These are phyloP conservation scores for Drosophila pruinosa DNA, from an alignment of 1,140 invertebrate species.

Conservation along the genomic window DNA sequence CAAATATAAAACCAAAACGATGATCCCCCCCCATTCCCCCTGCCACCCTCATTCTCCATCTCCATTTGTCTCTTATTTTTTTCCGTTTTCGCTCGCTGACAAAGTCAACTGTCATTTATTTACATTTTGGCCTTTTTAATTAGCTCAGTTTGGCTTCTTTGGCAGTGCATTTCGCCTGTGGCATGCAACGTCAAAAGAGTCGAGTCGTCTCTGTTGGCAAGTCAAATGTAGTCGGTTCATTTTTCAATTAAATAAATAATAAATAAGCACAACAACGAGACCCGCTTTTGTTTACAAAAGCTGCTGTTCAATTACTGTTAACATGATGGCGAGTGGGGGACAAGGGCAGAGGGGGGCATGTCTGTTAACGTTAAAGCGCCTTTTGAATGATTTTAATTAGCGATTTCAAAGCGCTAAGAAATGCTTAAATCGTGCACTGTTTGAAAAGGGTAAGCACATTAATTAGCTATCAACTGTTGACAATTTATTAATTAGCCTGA, in stretches of 20 bases:
- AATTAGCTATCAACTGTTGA: no score
- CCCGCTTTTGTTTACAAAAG: not conserved
- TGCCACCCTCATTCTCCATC: not conserved
- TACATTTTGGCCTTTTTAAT: constrained; percentile 21
- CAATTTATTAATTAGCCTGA: no score
- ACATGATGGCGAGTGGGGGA: not conserved
- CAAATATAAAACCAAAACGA: not conserved
- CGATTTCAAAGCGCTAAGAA: no score
- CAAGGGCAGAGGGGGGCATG: not conserved
- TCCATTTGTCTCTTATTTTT: not conserved
- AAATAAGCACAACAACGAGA: not conserved
- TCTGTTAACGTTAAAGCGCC: not conserved
- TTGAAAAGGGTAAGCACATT: no score
- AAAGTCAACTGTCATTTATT: constrained; percentile 9
- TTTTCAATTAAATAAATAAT: constrained; percentile 1
- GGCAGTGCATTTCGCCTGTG: constrained; percentile 1
- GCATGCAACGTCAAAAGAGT: constrained; percentile 1
- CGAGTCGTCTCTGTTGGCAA: not conserved
- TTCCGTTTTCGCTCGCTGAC: no score
- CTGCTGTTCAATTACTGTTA: not conserved
- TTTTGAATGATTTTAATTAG: not conserved
- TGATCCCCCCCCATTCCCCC: not conserved
- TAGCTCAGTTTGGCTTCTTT: constrained; percentile 5
- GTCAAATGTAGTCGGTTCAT: not conserved
- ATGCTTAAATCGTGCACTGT: no score